Evolutionary conservation across 2,113 vertebrate species (phyloP).

Genomic region (Chamaetylas fuelleborni): DNA sequence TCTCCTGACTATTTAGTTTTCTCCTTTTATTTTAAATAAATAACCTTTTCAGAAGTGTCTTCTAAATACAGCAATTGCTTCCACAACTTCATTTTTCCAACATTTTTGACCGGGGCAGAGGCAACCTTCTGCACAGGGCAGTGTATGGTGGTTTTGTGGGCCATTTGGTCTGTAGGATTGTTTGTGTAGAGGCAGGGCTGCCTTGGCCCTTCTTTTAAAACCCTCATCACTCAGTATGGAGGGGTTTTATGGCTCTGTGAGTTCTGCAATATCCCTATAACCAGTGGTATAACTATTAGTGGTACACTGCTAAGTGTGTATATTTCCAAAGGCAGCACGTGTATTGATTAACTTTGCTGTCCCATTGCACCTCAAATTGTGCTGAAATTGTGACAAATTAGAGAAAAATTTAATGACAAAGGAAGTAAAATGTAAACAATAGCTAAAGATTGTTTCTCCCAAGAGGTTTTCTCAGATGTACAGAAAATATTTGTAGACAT

Average conservation of each 20-base stretch:
- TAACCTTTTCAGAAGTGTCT: neutral
- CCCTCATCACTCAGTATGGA: neutral
- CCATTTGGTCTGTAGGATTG: neutral
- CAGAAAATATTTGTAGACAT: neutral
- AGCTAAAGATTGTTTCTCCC: neutral
- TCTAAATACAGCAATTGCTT: neutral
- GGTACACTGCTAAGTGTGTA: fast-evolving
- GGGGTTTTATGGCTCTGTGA: neutral
- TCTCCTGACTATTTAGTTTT: neutral
- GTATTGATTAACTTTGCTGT: neutral
- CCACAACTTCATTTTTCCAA: neutral
- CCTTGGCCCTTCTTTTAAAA: neutral
- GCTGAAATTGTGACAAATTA: neutral
- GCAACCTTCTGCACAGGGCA: neutral
- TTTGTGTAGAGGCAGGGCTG: neutral
- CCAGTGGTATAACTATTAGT: neutral
- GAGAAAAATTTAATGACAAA: neutral
- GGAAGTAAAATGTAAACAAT: neutral
- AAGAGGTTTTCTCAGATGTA: neutral
- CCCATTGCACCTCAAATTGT: neutral
- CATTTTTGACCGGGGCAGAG: neutral
- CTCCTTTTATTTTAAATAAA: neutral
- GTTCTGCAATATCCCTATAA: neutral
- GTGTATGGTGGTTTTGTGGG: neutral
- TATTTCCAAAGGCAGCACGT: neutral